Conservation (phyloP, 2,797 vertebrate genomes). For the Liasis olivaceus region DNA sequence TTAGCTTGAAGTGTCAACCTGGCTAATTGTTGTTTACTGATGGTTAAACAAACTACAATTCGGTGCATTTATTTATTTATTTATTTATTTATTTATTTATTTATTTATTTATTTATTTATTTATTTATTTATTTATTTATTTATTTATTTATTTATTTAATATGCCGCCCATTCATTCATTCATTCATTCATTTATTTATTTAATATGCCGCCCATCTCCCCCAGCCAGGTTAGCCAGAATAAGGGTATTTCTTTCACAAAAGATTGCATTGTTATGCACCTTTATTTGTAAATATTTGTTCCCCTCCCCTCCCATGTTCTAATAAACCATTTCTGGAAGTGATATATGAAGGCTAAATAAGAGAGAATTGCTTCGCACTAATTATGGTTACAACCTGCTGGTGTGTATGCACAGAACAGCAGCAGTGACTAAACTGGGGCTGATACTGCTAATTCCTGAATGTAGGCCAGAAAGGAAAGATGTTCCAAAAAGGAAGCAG, state of each 20-base stretch:
- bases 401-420: background rate
- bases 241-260: background rate
- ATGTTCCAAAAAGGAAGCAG: background rate
- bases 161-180: no score
- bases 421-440: background rate
- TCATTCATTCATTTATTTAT: no score
- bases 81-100: no score
- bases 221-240: background rate
- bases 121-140: no score
- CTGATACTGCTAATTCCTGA: background rate
- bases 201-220: no score
- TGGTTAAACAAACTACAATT: no score
- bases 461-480: background rate
- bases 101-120: no score
- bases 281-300: background rate
- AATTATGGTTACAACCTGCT: background rate
- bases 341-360: background rate
- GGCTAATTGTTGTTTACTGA: background rate
- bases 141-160: no score
- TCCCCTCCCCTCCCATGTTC: background rate
- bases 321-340: background rate
- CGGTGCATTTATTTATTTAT: no score
- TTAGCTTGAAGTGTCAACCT: background rate
- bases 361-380: background rate
- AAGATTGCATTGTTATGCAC: background rate